Evolutionary conservation across 2,113 vertebrate species (phyloP).

Genomic region (Zootoca vivipara): DNA sequence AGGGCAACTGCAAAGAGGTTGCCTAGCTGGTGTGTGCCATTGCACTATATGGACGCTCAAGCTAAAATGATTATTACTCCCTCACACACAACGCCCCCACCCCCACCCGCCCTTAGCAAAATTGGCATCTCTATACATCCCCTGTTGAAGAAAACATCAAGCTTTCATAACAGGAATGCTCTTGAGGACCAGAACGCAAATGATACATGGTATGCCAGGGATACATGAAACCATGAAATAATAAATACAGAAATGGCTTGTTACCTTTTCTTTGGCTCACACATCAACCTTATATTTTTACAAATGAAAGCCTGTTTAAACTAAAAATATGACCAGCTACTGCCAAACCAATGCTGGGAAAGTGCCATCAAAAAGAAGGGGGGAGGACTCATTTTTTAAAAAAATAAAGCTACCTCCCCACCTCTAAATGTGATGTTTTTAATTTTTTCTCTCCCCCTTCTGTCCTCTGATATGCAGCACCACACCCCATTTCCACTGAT

Average conservation of each 20-base stretch:
- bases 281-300: slow-evolving; percentile 14
- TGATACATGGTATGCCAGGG: neutral
- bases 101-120: slow-evolving; percentile 33
- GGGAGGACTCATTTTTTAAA: neutral
- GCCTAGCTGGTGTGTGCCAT: neutral
- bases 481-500: neutral
- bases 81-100: too few relatives aligned
- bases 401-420: neutral
- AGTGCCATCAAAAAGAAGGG: neutral
- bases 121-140: slow-evolving; percentile 41
- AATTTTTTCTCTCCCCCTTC: neutral
- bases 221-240: slow-evolving; percentile 31
- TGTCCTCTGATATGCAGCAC: neutral
- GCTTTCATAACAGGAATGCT: slow-evolving; percentile 20
- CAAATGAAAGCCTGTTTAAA: neutral
- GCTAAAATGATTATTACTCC: neutral
- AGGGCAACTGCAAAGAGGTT: neutral
- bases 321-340: slow-evolving; percentile 6
- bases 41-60: slow-evolving; percentile 11
- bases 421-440: neutral
- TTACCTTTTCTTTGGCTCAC: slow-evolving; percentile 28
- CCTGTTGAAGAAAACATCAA: slow-evolving; percentile 44
- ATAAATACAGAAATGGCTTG: neutral
- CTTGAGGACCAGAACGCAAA: slow-evolving; percentile 14
- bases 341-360: slow-evolving; percentile 14